These are phyloP conservation scores for Arctia plantaginis DNA, from an alignment of 2,888 invertebrate species.

Conservation along the genomic window DNA sequence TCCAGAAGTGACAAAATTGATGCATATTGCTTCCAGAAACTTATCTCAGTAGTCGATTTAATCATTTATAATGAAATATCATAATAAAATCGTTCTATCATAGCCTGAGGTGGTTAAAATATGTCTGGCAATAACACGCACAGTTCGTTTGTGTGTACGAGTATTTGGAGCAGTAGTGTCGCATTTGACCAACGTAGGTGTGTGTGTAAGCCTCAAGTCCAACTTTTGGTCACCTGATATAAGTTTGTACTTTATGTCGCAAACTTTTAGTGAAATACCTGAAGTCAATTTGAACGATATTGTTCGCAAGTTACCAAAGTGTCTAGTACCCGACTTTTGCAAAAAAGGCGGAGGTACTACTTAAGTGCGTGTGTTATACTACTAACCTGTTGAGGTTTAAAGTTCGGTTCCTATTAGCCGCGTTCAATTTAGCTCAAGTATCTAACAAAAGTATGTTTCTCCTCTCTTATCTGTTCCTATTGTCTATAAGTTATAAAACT, in stretches of 20 bases:
- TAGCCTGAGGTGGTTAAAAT: neutral
- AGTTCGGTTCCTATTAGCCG: neutral
- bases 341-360: neutral
- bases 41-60: neutral
- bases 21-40: neutral
- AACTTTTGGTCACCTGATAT: neutral
- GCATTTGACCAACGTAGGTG: neutral
- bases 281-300: neutral
- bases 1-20: neutral
- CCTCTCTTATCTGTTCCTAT: too few species aligned
- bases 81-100: neutral
- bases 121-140: too few species aligned
- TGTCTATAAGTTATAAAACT: neutral
- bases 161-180: neutral
- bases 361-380: neutral
- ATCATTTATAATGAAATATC: conserved; percentile 1
- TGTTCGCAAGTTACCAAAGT: neutral
- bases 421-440: neutral
- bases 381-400: neutral
- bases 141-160: neutral
- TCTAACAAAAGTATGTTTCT: neutral
- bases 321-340: neutral
- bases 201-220: neutral
- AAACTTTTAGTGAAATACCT: too few species aligned
- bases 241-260: neutral